Evolutionary conservation across 2,113 vertebrate species (phyloP).

Genomic region (Pseudopipra pipra): DNA sequence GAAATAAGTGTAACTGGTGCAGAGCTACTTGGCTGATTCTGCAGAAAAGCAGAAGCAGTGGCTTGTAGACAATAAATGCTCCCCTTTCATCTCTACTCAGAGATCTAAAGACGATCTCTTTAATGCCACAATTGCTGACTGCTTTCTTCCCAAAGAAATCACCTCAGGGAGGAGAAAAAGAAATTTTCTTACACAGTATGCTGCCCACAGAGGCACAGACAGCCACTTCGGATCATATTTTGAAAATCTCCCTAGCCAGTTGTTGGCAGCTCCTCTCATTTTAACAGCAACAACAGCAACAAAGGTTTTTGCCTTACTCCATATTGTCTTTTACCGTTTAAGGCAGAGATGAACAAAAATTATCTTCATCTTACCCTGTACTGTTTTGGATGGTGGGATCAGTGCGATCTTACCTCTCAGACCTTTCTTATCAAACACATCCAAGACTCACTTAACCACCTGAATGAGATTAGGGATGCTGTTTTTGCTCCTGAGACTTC

Average conservation of each 20-base stretch:
- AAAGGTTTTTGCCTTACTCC: background rate
- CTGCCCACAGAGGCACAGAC: background rate
- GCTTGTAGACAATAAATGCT: slow-evolving; percentile 22
- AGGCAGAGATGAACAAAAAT: background rate
- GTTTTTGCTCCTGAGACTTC: background rate
- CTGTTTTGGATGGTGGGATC: background rate
- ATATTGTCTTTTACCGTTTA: background rate
- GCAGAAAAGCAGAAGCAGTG: background rate
- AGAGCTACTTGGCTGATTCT: background rate
- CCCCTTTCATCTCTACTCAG: slow-evolving; percentile 28
- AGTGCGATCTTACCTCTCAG: background rate
- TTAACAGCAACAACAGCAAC: background rate
- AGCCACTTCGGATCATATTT: background rate
- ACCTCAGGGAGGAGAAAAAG: background rate
- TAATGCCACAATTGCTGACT: slow-evolving; percentile 28
- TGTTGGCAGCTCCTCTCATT: background rate
- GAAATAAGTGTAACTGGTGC: slow-evolving; percentile 1
- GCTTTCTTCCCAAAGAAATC: slow-evolving; percentile 3
- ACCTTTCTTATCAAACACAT: background rate
- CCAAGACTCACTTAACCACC: background rate
- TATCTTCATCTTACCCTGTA: background rate
- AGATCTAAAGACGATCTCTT: slow-evolving; percentile 5
- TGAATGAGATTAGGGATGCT: background rate
- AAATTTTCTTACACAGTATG: background rate
- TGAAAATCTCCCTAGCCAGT: background rate